Evolutionary conservation across 1,140 invertebrate species (phyloP).

Genomic region (Drosophila oshimai): DNA sequence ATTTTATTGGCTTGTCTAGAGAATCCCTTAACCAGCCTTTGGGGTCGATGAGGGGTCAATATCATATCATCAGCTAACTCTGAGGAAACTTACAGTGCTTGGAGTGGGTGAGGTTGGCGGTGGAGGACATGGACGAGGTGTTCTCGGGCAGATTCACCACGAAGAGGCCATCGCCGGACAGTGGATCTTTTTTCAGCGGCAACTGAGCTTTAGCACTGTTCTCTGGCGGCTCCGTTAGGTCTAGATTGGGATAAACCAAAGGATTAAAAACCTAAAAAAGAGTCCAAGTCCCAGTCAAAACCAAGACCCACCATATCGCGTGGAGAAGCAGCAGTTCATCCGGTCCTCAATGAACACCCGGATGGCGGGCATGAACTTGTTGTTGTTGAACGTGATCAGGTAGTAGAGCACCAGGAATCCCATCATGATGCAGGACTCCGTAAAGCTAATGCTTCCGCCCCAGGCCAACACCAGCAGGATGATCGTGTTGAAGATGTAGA

Average conservation of each 20-base stretch:
- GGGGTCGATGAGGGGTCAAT: too few species aligned
- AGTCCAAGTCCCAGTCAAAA: background rate
- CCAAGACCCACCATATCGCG: conserved; percentile 70
- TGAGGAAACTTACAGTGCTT: conserved; percentile 76
- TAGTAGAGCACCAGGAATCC: conserved; percentile 88
- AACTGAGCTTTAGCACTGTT: conserved; percentile 80
- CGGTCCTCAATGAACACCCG: conserved; percentile 79
- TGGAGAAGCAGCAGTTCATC: conserved; percentile 79
- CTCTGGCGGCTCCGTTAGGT: conserved; percentile 77
- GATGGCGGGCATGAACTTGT: conserved; percentile 82
- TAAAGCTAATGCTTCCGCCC: conserved; percentile 91
- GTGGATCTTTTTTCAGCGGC: conserved; percentile 74
- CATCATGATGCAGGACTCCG: conserved; percentile 88
- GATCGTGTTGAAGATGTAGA: conserved; percentile 91
- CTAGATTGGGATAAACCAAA: conserved; percentile 8
- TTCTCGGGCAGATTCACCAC: conserved; percentile 76
- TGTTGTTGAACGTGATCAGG: conserved; percentile 85
- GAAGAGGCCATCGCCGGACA: conserved; percentile 75
- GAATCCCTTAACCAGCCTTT: too few species aligned
- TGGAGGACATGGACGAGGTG: conserved; percentile 76
- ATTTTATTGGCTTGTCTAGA: background rate
- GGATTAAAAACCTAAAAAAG: fast-evolving
- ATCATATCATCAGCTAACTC: too few species aligned
- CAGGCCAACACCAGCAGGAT: conserved; percentile 90
- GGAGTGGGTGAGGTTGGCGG: conserved; percentile 65